Evolutionary conservation across 2,797 vertebrate species (phyloP).

Genomic region (Muscicapa comitata): DNA sequence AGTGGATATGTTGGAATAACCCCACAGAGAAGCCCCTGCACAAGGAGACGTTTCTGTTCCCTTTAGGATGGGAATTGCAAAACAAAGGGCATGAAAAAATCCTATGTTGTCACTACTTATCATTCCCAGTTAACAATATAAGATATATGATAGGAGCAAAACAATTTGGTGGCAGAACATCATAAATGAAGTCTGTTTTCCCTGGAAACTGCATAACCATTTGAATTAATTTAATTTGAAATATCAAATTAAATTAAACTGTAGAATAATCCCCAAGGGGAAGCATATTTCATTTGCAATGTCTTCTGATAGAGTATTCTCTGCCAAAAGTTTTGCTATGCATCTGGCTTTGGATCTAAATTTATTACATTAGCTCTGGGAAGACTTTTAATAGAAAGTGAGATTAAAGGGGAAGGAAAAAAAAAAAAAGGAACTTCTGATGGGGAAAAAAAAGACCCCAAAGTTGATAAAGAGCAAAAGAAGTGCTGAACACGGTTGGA

Average conservation of each 20-base stretch:
- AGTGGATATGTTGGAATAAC: background rate
- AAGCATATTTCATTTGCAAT: slow-evolving; percentile 80
- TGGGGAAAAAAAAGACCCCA: background rate
- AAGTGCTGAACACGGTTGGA: background rate
- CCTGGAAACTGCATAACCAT: slow-evolving; percentile 81
- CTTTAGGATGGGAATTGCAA: background rate
- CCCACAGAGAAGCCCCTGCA: background rate
- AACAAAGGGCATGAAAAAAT: slow-evolving; percentile 39
- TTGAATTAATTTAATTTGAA: slow-evolving; percentile 86
- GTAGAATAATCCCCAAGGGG: slow-evolving; percentile 82
- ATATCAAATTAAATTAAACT: slow-evolving; percentile 86
- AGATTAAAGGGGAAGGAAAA: slow-evolving; percentile 71
- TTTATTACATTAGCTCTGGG: slow-evolving; percentile 81
- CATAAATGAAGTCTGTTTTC: slow-evolving; percentile 81
- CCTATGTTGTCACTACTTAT: slow-evolving; percentile 70
- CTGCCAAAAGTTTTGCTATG: slow-evolving; percentile 82
- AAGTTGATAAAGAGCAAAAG: background rate
- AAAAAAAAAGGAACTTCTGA: slow-evolving; percentile 16
- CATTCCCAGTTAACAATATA: slow-evolving; percentile 73
- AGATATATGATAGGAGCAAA: slow-evolving; percentile 75
- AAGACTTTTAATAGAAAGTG: slow-evolving; percentile 81
- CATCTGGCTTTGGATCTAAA: slow-evolving; percentile 83
- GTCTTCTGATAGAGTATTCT: slow-evolving; percentile 79
- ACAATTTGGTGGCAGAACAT: slow-evolving; percentile 80
- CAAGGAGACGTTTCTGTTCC: background rate